phyloP scores from a whole-genome alignment of 2,797 vertebrate genomes.

The Myripristis murdjan region DNA sequence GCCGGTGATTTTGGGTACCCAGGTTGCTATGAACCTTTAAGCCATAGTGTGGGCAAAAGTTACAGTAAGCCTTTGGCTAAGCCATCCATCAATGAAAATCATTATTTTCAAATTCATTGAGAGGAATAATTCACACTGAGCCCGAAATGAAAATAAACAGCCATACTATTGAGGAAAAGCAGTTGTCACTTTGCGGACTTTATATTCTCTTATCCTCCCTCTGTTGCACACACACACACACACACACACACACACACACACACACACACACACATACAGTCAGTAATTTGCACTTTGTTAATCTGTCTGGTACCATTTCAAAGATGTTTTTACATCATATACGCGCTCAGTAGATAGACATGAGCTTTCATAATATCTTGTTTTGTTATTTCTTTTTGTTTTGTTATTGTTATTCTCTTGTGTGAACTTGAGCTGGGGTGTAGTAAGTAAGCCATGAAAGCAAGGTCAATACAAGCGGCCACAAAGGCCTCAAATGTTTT shows the following conservation, averaged over 20 bases:
- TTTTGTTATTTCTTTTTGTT: constrained; percentile 21
- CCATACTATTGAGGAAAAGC: too few relatives aligned
- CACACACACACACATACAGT: not conserved
- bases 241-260: not conserved
- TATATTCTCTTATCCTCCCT: not conserved
- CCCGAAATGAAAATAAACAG: too few relatives aligned
- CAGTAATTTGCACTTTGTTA: constrained; percentile 7
- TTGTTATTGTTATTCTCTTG: constrained; percentile 10
- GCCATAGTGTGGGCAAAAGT: too few relatives aligned
- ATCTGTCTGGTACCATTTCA: constrained; percentile 35
- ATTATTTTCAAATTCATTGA: not conserved
- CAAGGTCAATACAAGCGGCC: too few relatives aligned
- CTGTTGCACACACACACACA: not conserved
- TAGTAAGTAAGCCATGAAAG: constrained; percentile 55
- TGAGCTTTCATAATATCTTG: constrained; percentile 15
- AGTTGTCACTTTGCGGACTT: too few relatives aligned
- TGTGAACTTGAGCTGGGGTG: constrained; percentile 62
- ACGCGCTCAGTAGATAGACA: constrained; percentile 6
- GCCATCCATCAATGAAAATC: too few relatives aligned
- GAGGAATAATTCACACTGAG: not conserved
- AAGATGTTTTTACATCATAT: constrained; percentile 16
- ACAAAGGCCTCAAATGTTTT: constrained; percentile 30
- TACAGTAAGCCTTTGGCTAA: too few relatives aligned
- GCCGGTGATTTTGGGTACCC: not conserved
- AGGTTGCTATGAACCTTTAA: too few relatives aligned